Conservation (phyloP, 1,140 invertebrate genomes). For the Lepidostoma basale region DNA sequence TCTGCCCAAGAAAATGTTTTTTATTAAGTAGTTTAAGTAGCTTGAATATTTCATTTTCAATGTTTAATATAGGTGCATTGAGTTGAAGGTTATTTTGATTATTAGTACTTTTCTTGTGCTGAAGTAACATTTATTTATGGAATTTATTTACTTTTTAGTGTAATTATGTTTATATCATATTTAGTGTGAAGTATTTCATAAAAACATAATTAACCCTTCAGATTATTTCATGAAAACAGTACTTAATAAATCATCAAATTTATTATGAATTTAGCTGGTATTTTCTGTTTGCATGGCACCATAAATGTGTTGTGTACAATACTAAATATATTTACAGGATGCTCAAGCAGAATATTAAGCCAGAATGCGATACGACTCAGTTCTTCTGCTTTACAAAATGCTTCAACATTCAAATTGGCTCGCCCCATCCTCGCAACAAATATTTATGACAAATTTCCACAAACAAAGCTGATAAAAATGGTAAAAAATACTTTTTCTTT, state of each 20-base stretch:
- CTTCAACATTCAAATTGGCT: slow-evolving; percentile 27
- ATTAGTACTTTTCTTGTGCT: too few relatives aligned
- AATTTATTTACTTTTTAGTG: too few relatives aligned
- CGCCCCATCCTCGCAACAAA: neutral
- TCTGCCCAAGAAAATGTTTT: too few relatives aligned
- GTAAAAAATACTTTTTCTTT: neutral
- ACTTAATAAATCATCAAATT: slow-evolving; percentile 9
- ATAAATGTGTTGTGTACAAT: neutral
- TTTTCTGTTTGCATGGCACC: neutral
- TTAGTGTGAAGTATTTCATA: too few relatives aligned
- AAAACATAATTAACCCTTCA: too few relatives aligned
- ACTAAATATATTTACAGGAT: slow-evolving; percentile 35
- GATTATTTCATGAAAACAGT: too few relatives aligned
- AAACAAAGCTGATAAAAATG: slow-evolving; percentile 8
- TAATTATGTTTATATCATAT: too few relatives aligned
- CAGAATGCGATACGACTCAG: slow-evolving; percentile 32
- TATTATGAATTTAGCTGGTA: neutral
- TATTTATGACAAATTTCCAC: slow-evolving; percentile 6
- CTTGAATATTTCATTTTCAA: too few relatives aligned
- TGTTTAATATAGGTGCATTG: too few relatives aligned
- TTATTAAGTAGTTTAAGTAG: too few relatives aligned
- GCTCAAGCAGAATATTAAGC: slow-evolving; percentile 21
- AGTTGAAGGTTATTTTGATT: too few relatives aligned
- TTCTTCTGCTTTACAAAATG: slow-evolving; percentile 30
- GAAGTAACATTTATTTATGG: too few relatives aligned